Evolutionary conservation across 2,888 invertebrate species (phyloP).

Genomic region (Eristalis arbustorum): DNA sequence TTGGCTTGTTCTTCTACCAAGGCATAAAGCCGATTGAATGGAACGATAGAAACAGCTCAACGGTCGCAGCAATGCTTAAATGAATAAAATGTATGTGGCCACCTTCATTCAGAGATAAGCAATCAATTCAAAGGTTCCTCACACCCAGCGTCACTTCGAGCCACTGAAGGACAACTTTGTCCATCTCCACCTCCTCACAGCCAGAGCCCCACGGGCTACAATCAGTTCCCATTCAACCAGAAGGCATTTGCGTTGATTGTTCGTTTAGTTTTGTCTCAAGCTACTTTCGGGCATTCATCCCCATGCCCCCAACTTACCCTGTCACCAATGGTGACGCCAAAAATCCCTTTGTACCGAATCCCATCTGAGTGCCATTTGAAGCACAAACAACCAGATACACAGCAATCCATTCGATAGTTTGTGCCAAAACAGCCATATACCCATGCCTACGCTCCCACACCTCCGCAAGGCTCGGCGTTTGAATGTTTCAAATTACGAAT

Average conservation of each 20-base stretch:
- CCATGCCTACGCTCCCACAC: conserved; percentile 42
- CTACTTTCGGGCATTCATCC: not conserved
- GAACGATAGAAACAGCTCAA: too few species aligned
- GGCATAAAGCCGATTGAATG: too few species aligned
- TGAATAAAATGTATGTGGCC: too few species aligned
- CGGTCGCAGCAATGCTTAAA: too few species aligned
- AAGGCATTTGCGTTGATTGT: conserved; percentile 38
- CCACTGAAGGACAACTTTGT: not conserved
- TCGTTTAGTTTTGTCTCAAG: conserved; percentile 18
- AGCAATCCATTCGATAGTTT: conserved; percentile 10
- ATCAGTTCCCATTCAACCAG: conserved; percentile 4
- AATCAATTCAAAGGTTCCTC: not conserved
- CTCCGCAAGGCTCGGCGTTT: not conserved
- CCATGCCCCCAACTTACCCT: not conserved
- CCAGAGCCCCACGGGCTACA: not conserved
- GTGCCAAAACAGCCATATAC: not conserved
- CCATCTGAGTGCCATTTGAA: conserved; percentile 1
- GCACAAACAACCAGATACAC: not conserved
- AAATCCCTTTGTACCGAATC: not conserved
- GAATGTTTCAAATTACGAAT: conserved; percentile 69
- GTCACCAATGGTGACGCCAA: too few species aligned
- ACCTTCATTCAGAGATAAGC: not conserved
- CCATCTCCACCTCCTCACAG: not conserved
- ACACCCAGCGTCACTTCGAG: not conserved
- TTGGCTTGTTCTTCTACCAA: too few species aligned